Evolutionary conservation across 2,888 invertebrate genomes (phyloP), one percentile per base, ranked within the genome.

Genomic region (Oxycera nigricornis): DNA sequence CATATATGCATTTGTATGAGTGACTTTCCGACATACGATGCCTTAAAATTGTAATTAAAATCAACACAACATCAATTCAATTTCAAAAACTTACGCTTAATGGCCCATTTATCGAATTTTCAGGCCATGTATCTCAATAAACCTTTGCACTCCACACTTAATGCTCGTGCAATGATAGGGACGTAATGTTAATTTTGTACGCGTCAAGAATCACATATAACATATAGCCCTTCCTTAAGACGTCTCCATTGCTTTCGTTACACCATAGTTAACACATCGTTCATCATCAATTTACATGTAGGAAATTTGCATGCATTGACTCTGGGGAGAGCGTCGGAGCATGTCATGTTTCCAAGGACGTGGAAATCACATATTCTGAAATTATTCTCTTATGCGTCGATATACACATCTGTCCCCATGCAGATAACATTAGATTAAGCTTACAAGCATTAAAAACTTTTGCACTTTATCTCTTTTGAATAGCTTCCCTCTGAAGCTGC

Each of bases 111-210:
- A 52, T 50, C 50, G 52, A 68, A 68, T 68, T 46, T 17, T 52
- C 39, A 52, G 30, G 4, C 39, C 68, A 68, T 68, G 50, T 50
- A 50, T 68, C 68, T 68, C 26, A 46, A 68, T 68, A 68, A 68
- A 52, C 20, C 52, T 35, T 50, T 30, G 30, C 68, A 68, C 17
- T 52, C 52, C 20, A 28, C 68, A 50, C 68, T 68, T 46, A 24
- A 6, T 46, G 2, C 17, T 39, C 41, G 22, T n/a, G 39, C 41
- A 41, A 50, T 26, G n/a, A 6, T 17, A 20, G 35, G 31, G 31
- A 17, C 35, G 20, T 31, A 35, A 35, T 62, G 31, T 62, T 14
- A 35, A 62, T 20, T 62, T n/a, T 20, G 26, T n/a, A 68, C 30
- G 52, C 50, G 28, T 20, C 17, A 67, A 67, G 67, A 41, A 67